A percentile compares a stretch with the other conserved stretches of the same genome.
These are phyloP conservation scores for Sylvietta virens DNA, from an alignment of 2,113 vertebrate genomes.

Conservation along the genomic window DNA sequence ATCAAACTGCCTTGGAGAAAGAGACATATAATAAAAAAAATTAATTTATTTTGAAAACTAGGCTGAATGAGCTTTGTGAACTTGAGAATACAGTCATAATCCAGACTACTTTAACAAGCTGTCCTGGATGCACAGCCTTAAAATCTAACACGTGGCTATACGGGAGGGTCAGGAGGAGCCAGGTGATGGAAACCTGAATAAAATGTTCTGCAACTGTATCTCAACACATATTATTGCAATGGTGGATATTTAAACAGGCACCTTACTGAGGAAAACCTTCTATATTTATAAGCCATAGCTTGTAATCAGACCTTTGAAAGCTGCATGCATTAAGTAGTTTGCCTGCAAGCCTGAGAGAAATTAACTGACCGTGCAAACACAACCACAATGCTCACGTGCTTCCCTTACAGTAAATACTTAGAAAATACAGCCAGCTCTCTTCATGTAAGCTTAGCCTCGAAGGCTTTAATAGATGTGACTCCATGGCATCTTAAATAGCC, in stretches of 20 bases:
- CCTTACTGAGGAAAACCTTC: neutral
- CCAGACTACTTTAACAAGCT: neutral
- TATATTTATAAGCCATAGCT: neutral
- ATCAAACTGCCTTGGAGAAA: neutral
- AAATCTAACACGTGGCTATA: neutral
- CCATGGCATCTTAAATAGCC: neutral
- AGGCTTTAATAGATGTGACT: neutral
- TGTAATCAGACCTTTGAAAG: neutral
- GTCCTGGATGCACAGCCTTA: neutral
- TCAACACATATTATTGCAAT: rapidly evolving
- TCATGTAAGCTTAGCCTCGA: neutral
- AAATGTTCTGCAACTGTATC: neutral
- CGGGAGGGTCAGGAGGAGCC: neutral
- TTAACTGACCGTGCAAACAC: neutral
- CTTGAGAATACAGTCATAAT: neutral
- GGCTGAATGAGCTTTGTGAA: neutral
- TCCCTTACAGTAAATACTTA: neutral
- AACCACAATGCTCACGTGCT: neutral
- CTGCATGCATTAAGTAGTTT: neutral
- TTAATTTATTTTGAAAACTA: neutral
- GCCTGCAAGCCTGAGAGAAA: neutral
- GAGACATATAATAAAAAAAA: neutral
- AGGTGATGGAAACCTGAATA: neutral
- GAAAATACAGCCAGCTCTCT: neutral
- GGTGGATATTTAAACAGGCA: neutral